These are phyloP conservation scores for Nasonovia ribisnigri DNA, from an alignment of 2,888 invertebrate species.

Conservation along the genomic window DNA sequence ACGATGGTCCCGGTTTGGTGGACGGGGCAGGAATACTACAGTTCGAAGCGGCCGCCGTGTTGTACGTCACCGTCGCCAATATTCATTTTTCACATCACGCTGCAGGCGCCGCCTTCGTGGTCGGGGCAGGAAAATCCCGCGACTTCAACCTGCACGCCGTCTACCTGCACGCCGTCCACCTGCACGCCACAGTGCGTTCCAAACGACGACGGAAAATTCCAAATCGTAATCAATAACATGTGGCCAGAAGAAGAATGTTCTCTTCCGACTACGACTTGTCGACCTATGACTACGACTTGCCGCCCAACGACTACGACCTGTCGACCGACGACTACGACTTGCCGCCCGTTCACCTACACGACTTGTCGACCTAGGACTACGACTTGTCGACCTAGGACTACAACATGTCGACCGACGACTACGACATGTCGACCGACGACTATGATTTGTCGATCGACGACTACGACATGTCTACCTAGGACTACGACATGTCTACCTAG, in stretches of 20 bases:
- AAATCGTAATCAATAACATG: neutral
- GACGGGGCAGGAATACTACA: neutral
- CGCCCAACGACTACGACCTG: neutral
- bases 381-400: rapidly evolving
- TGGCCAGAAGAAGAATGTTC: neutral
- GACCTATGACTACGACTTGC: neutral
- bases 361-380: neutral
- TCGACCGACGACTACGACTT: neutral
- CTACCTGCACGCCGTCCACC: neutral
- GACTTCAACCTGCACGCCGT: too few relatives aligned
- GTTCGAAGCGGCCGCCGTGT: neutral
- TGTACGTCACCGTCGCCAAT: neutral
- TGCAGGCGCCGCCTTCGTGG: neutral
- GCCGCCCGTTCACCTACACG: neutral
- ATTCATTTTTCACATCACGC: neutral
- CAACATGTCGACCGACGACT: neutral
- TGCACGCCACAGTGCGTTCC: neutral
- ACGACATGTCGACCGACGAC: neutral
- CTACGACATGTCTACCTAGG: rapidly evolving
- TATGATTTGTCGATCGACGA: neutral
- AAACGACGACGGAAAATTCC: neutral
- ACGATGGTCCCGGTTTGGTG: neutral
- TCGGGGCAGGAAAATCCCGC: neutral
- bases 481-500: neutral
- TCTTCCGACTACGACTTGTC: neutral